Evolutionary conservation across 2,888 invertebrate genomes (phyloP), one percentile per base, ranked within the genome.

Genomic region (Drosophila atripex): DNA sequence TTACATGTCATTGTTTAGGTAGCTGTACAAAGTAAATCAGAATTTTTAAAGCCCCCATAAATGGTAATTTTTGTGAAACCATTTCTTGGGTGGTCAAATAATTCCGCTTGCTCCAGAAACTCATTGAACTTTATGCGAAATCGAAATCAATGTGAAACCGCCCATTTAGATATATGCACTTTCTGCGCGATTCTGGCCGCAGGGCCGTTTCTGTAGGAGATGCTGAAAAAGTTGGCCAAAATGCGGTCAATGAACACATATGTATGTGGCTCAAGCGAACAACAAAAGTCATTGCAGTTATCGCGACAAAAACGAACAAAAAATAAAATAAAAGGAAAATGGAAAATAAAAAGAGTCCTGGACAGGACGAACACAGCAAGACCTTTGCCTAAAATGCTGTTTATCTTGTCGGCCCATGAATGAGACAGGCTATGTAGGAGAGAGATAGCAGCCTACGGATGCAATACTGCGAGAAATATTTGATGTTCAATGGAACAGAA

Each of bases 341-440:
- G 18, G 41, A 46, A 23, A 43, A 55, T 38, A 63, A 51, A 49
- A 49, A 38, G 28, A 46, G 39, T 52, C 55, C 57, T 64, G 70
- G 51, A 64, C 65, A 64, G 32, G 45, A 32, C 50, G 65, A 52
- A 30, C 57, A 41, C 46, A 63, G 69, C 54, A 47, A 76, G 79
- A 80, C 85, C 80, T 78, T 80, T 87, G 82, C 78, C 85, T 82
- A 80, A 80, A 82, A 85, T 71, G 73, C 78, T 82, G 87, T 87
- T 86, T 85, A 87, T 82, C 85, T 80, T 87, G 82, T 59, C 71
- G 75, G 52, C 53, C 69, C 50, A 38, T 55, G 63, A 71, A 51
- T 45, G 70, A 59, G 72, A 56, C 21, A 60, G 56, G 41, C 49
- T 38, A 41, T 16, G 61, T 41, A 53, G 47, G 11, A 35, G 41